A percentile compares a stretch with the other conserved stretches of the same genome.
Evolutionary conservation across 2,797 vertebrate species (phyloP).

Genomic region (Channallabes apus): DNA sequence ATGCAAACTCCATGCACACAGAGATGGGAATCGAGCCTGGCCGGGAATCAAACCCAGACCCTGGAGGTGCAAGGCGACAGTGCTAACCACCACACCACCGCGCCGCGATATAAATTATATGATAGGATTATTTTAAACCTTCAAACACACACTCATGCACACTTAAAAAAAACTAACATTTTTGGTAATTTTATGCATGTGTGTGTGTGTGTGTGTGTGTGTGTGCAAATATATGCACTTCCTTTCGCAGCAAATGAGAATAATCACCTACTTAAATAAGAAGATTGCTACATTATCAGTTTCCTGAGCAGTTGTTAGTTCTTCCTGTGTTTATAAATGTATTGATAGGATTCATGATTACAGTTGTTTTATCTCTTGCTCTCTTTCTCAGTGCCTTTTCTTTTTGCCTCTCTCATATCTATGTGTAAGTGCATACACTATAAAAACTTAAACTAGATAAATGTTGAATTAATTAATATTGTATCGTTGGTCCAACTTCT

Average conservation of each 20-base stretch:
- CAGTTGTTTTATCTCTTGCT: background rate
- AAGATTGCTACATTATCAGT: constrained; percentile 1
- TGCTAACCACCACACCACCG: no score
- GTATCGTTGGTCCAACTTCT: no score
- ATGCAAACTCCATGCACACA: no score
- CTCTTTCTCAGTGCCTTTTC: background rate
- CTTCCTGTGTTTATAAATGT: background rate
- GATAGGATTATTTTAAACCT: background rate
- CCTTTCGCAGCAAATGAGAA: background rate
- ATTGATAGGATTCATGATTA: no score
- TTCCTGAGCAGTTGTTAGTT: background rate
- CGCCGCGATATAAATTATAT: background rate
- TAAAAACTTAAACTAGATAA: no score
- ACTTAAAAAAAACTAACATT: no score
- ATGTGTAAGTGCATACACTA: no score
- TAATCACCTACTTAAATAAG: constrained; percentile 10
- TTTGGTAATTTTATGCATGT: background rate
- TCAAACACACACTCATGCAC: background rate
- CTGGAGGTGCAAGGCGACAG: no score
- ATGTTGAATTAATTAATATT: no score
- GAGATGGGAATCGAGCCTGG: no score
- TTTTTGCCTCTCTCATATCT: background rate
- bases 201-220: background rate
- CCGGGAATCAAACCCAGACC: no score
- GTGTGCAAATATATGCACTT: background rate